Conservation (phyloP, 2,113 vertebrate species). For the Malurus melanocephalus region DNA sequence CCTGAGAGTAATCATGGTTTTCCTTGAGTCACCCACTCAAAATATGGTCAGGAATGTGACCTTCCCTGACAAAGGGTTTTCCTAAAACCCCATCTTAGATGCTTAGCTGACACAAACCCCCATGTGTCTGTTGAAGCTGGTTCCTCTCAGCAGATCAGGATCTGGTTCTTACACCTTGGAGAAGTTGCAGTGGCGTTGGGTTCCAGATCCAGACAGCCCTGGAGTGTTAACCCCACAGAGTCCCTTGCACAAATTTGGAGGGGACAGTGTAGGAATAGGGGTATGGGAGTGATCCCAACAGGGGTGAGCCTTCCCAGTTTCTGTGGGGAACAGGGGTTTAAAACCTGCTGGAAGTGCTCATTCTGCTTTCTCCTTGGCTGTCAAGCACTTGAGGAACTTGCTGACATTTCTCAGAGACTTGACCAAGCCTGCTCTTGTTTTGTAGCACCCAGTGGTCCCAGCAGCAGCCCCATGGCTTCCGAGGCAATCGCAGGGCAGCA, state of each 20-base stretch:
- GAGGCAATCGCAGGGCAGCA: slow-evolving; percentile 67
- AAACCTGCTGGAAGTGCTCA: neutral
- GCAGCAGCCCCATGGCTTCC: slow-evolving; percentile 66
- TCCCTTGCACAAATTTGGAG: neutral
- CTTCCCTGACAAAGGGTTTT: neutral
- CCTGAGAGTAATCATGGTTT: neutral
- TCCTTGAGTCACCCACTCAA: neutral
- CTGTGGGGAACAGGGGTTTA: neutral
- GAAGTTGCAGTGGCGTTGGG: neutral
- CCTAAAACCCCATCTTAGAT: neutral
- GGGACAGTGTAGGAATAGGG: neutral
- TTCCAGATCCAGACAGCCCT: neutral
- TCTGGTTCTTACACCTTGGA: neutral
- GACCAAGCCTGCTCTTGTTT: neutral
- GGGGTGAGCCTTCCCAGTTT: neutral
- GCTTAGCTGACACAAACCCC: neutral
- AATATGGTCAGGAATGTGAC: neutral
- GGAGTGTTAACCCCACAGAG: neutral
- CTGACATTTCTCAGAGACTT: neutral
- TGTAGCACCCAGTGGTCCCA: slow-evolving; percentile 65
- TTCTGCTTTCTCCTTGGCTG: neutral
- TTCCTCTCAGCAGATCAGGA: neutral
- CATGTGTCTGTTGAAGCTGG: neutral
- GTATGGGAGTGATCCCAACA: neutral
- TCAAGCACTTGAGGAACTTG: neutral